Evolutionary conservation across 2,113 vertebrate genomes (phyloP).

Genomic region (Astur gentilis): DNA sequence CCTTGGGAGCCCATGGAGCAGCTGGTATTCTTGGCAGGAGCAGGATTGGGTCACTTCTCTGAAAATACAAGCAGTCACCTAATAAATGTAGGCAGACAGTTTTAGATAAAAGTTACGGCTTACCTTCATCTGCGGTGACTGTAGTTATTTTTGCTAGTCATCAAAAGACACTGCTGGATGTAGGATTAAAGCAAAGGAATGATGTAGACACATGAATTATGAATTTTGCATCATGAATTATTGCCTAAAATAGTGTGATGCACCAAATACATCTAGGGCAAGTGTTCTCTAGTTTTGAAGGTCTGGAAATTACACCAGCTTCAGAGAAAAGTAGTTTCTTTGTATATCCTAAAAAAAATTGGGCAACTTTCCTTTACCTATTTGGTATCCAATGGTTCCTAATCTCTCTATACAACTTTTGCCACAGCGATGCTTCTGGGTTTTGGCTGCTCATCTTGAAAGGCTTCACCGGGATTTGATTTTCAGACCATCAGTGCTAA

Average conservation of each 20-base stretch:
- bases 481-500: background rate
- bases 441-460: background rate
- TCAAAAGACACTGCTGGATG: conserved; percentile 3
- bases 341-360: background rate
- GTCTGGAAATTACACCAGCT: background rate
- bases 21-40: background rate
- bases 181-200: conserved; percentile 25
- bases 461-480: background rate
- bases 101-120: background rate
- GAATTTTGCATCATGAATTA: conserved; percentile 19
- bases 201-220: conserved; percentile 14
- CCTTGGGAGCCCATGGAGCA: background rate
- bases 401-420: background rate
- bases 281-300: background rate
- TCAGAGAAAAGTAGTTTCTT: background rate
- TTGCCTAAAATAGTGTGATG: background rate
- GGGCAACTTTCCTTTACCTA: background rate
- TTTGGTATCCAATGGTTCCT: background rate
- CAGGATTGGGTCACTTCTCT: background rate
- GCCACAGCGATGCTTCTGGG: background rate
- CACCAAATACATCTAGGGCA: conserved; percentile 2
- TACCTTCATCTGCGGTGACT: background rate
- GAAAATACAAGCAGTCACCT: background rate
- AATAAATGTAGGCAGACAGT: background rate
- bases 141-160: conserved; percentile 27